Evolutionary conservation across 2,888 invertebrate species (phyloP), one percentile per base, ranked within the genome.

Genomic region (Reticulitermes lucifugus): DNA sequence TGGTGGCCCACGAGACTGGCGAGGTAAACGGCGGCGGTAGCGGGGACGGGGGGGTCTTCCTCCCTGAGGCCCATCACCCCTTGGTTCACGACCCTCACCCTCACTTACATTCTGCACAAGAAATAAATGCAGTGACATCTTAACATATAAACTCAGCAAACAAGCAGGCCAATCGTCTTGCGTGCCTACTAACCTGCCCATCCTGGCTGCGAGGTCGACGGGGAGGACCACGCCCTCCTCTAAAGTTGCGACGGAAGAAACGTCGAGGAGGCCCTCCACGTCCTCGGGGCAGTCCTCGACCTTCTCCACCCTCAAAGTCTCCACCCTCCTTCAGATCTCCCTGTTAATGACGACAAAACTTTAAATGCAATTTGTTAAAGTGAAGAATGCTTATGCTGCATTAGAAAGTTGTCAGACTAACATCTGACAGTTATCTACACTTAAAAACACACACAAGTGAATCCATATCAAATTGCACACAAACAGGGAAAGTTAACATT

Each of bases 161-260:
- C 14, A n/a, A 65, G 65, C 65, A 25, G 65, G n/a, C 65, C n/a
- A 65, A n/a, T 65, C 9, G 0, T 1, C n/a, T 14, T n/a, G 9
- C 65, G 10, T 35, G n/a, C 4, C 25, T 60, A 84, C 83, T 86
- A 81, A 86, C 91, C 90, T 91, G 91, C 87, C 90, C 90, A 88
- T 93, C 93, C 89, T 93, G 92, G 88, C 92, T 93, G 87, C 92
- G 92, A 85, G 92, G 92, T 88, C 93, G 91, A 87, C 92, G 88
- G 55, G 89, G 90, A 86, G 91, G 91, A 84, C 92, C 92, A 71
- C 94, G 91, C 80, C 93, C 94, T 88, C 94, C 94, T 88, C 95
- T 94, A 93, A 94, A 95, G 90, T 96, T 95, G 88, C 95, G 94
- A 84, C 89, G 89, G 88, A 88, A 90, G 88, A 89, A 90, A 83